Evolutionary conservation across 1,140 invertebrate genomes (phyloP).

Genomic region (Camponotus floridanus): DNA sequence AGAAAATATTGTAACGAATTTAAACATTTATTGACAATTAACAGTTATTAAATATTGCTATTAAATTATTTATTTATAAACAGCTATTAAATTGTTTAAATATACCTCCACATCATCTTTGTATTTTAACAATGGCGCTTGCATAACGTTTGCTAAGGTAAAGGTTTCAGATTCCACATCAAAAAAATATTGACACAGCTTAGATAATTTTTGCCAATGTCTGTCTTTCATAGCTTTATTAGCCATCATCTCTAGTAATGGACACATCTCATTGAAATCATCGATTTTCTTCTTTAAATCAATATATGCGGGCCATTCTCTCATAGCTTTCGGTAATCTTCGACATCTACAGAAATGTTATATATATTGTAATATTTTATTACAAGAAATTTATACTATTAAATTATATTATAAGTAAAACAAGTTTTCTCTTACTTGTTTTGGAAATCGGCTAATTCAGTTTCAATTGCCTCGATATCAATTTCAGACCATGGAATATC

Average conservation of each 20-base stretch:
- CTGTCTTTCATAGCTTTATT: conserved; percentile 96
- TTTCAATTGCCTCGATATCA: conserved; percentile 93
- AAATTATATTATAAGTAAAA: conserved; percentile 4
- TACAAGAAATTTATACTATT: not conserved
- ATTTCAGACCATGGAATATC: conserved; percentile 94
- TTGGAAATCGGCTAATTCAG: conserved; percentile 93
- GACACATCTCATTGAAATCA: conserved; percentile 95
- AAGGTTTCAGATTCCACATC: conserved; percentile 93
- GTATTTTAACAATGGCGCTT: conserved; percentile 93
- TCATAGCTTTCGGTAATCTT: conserved; percentile 93
- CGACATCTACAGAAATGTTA: conserved; percentile 87
- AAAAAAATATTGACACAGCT: conserved; percentile 90
- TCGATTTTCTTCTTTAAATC: conserved; percentile 96
- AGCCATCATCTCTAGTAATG: conserved; percentile 95
- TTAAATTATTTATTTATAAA: too few species aligned
- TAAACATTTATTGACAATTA: not conserved
- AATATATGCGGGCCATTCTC: conserved; percentile 95
- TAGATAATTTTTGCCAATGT: conserved; percentile 93
- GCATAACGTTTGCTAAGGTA: conserved; percentile 92
- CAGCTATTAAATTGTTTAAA: too few species aligned
- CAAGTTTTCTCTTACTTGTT: conserved; percentile 87
- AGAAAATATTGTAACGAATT: not conserved
- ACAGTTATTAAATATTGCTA: not conserved
- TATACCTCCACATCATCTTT: conserved; percentile 95
- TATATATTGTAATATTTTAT: not conserved